Evolutionary conservation across 2,888 invertebrate species (phyloP).

Genomic region (Tachina fera): DNA sequence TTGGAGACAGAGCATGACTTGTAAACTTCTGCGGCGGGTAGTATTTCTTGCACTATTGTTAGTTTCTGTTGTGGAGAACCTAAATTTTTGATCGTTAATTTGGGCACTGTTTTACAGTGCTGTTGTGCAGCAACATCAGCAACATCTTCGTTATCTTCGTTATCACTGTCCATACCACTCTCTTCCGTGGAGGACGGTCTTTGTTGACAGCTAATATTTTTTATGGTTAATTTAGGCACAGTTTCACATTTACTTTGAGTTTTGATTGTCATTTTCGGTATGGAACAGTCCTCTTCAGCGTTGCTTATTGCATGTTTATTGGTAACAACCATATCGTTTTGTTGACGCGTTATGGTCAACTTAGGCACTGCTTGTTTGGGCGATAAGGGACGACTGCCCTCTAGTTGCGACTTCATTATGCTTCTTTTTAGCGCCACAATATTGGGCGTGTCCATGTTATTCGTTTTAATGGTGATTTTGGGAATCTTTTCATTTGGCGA

Average conservation of each 20-base stretch:
- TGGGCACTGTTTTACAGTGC: slow-evolving; percentile 78
- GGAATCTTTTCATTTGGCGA: slow-evolving; percentile 80
- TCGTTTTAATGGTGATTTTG: slow-evolving; percentile 82
- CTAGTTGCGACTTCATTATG: slow-evolving; percentile 48
- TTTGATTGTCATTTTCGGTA: slow-evolving; percentile 72
- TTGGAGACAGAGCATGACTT: slow-evolving; percentile 1
- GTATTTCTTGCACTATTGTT: slow-evolving; percentile 80
- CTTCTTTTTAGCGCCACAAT: slow-evolving; percentile 62
- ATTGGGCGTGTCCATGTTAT: slow-evolving; percentile 71
- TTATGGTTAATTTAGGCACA: slow-evolving; percentile 78
- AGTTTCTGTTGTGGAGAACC: slow-evolving; percentile 83
- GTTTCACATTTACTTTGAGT: slow-evolving; percentile 72
- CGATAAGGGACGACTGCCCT: slow-evolving; percentile 43
- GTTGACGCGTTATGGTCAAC: slow-evolving; percentile 74
- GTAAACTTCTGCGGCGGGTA: slow-evolving; percentile 78
- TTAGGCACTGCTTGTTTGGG: slow-evolving; percentile 72
- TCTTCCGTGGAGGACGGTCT: slow-evolving; percentile 73
- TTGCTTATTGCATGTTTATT: slow-evolving; percentile 52
- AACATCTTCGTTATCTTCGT: slow-evolving; percentile 45
- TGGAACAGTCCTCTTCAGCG: slow-evolving; percentile 44
- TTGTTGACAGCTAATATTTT: slow-evolving; percentile 76
- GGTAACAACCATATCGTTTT: slow-evolving; percentile 54
- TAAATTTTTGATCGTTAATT: slow-evolving; percentile 82
- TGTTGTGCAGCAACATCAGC: slow-evolving; percentile 17
- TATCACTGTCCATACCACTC: slow-evolving; percentile 73